Base-by-base conservation (phyloP, 2,797 vertebrate species). In the Mormyrops attenuatus region DNA sequence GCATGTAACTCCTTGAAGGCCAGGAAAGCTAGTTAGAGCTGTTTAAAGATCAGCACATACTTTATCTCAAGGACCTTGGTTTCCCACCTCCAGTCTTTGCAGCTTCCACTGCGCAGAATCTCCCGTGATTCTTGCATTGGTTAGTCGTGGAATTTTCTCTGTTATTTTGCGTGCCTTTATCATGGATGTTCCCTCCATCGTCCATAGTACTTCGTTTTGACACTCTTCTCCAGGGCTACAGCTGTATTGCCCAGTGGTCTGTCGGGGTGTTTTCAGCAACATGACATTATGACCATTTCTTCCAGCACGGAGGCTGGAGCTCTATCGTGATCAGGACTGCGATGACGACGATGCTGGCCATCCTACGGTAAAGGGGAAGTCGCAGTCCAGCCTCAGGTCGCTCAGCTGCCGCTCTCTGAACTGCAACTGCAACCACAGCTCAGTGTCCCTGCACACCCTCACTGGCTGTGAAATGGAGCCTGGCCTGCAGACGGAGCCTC, bases 261-360 rank as follows among this genome's bases (percentile, higher is more conserved):
- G 80, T 84, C 20, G 0, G 38, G 44, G 41, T 85, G n/a, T 49
- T 50, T 44, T 85, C 20, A 11, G 20, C 3, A 49, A 50, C 22
- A 38, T 84, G 30, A 73, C 9, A 34, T 17, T 8, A 38, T 80
- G 73, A 38, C 22, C 85, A 11, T 22, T 0, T 89, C 69, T 91
- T 44, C 15, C 92, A 99, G 98, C 96, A 44, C 96, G 93, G 89
- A 96, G 97, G 86, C 93, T 99, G 55, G 95, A 98, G 90, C 95
- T 96, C 57, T 99, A 97, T 77, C 95, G 97, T 92, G 95, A 95
- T 1, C 90, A 94, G 88, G 90, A 93, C 89, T 93, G 89, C 0
- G 94, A 96, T 34, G 93, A 96, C 0, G 91, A 88, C 34, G 93
- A 93, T 0, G 92, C 93, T 0, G 91, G 87, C n/a, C 88, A n/a